Percentiles rank a stretch among this genome's conserved stretches.
Evolutionary conservation across 2,113 vertebrate genomes (phyloP).

Genomic region (Puma concolor): DNA sequence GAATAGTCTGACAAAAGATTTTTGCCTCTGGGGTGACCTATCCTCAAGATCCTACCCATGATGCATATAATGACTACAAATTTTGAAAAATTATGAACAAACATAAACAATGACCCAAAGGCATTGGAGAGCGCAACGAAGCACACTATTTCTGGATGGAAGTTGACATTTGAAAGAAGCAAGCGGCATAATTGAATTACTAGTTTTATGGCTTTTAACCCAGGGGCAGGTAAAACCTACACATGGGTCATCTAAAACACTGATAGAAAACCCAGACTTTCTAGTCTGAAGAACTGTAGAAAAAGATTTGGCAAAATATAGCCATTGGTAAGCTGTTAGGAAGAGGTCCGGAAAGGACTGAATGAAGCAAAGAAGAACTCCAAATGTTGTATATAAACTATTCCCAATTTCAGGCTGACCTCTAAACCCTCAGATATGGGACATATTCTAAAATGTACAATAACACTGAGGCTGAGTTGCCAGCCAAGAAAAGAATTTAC

Average conservation of each 20-base stretch:
- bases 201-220: background rate
- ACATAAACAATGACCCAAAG: background rate
- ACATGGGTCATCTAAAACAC: background rate
- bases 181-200: background rate
- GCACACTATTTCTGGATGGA: background rate
- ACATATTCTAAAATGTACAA: background rate
- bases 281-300: background rate
- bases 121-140: background rate
- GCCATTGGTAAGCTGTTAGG: background rate
- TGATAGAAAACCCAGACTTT: background rate
- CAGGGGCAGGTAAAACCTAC: background rate
- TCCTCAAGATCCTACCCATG: background rate
- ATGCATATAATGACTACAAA: background rate
- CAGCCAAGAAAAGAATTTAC: background rate
- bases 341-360: background rate
- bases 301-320: background rate
- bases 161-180: background rate
- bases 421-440: background rate
- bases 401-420: background rate
- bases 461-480: background rate
- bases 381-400: background rate
- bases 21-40: background rate
- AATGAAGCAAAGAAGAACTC: background rate
- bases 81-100: background rate
- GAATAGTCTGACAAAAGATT: background rate